Conservation (phyloP, 2,113 vertebrate genomes). For the Phaethon lepturus region DNA sequence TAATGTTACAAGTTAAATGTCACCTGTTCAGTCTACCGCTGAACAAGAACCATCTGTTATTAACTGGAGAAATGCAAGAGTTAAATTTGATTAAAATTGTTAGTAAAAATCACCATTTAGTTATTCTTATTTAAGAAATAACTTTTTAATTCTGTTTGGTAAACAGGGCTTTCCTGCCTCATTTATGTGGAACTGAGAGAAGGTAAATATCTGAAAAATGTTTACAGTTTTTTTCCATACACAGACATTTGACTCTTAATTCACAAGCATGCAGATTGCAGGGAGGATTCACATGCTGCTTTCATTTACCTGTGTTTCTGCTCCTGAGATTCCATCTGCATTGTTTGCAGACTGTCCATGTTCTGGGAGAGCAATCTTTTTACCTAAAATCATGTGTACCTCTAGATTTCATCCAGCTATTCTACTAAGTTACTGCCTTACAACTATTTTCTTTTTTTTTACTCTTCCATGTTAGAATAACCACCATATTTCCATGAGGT, state of each 20-base stretch:
- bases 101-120: neutral
- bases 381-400: neutral
- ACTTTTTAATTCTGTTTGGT: constrained; percentile 55
- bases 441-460: neutral
- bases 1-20: neutral
- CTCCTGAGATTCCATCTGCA: neutral
- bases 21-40: neutral
- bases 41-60: neutral
- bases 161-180: constrained; percentile 66
- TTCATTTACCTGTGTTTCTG: neutral
- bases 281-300: neutral
- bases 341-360: neutral
- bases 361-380: neutral
- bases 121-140: constrained; percentile 30
- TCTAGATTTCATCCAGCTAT: neutral
- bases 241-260: neutral
- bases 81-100: neutral
- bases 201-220: constrained; percentile 28
- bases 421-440: neutral
- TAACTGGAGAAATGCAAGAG: neutral
- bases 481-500: neutral
- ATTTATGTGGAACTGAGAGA: constrained; percentile 67
- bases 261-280: neutral
- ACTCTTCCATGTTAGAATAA: neutral
- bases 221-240: neutral